A percentile compares a stretch with the other conserved stretches of the same genome.
Conservation (phyloP, 92 coral and sea anemone species). For the Epizoanthus stellaris region DNA sequence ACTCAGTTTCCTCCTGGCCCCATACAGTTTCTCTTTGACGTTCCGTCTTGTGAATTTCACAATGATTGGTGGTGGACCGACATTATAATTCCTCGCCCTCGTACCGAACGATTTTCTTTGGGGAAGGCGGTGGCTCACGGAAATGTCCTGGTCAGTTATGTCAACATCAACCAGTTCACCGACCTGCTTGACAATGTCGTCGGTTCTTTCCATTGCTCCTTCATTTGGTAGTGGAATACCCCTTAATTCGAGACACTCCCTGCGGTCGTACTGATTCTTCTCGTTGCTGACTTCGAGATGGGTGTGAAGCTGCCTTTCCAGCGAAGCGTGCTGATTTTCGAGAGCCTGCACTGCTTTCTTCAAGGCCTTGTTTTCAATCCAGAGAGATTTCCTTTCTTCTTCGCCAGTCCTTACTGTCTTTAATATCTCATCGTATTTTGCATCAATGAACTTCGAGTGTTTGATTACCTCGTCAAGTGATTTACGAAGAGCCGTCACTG, state of each 20-base stretch:
- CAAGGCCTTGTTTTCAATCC: constrained; percentile 37
- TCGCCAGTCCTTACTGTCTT: constrained; percentile 17
- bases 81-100: neutral
- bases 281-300: constrained; percentile 28
- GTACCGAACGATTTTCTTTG: neutral
- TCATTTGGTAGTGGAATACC: constrained; percentile 7
- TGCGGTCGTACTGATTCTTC: constrained; percentile 29
- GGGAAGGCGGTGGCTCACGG: constrained; percentile 30
- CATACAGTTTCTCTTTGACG: constrained; percentile 14
- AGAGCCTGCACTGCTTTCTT: constrained; percentile 21
- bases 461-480: constrained; percentile 39
- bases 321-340: constrained; percentile 23
- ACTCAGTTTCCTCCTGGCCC: constrained; percentile 1
- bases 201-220: constrained; percentile 6
- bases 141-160: constrained; percentile 18
- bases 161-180: constrained; percentile 31
- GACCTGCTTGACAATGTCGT: constrained; percentile 17
- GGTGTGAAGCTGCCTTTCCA: constrained; percentile 23
- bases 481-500: constrained; percentile 34
- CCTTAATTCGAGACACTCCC: constrained; percentile 31
- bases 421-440: constrained; percentile 28
- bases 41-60: constrained; percentile 25
- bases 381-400: constrained; percentile 49
- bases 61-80: constrained; percentile 20
- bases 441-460: constrained; percentile 41